A percentile compares a stretch with the other conserved stretches of the same genome.
These are phyloP conservation scores for Cyprinodon tularosa DNA, from an alignment of 2,113 vertebrate genomes.

Conservation along the genomic window DNA sequence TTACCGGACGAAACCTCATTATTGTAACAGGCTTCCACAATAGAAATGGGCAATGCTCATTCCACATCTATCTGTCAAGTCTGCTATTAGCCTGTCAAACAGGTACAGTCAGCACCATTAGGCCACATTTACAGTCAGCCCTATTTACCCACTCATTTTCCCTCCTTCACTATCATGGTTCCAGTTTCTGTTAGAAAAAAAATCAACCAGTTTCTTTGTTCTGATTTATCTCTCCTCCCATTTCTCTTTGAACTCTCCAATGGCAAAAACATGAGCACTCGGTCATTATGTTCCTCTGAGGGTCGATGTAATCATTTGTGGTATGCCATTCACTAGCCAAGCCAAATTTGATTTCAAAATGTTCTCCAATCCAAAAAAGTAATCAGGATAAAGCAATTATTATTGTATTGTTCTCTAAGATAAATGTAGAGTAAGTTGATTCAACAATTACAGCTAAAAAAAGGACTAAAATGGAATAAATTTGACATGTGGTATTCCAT, in stretches of 20 bases:
- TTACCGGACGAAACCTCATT: constrained; percentile 81
- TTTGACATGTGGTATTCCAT: constrained; percentile 22
- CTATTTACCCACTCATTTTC: constrained; percentile 73
- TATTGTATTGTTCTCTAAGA: constrained; percentile 25
- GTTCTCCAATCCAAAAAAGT: constrained; percentile 38
- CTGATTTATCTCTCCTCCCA: constrained; percentile 23
- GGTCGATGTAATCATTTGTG: constrained; percentile 45
- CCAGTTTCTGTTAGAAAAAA: constrained; percentile 35
- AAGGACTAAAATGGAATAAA: background rate
- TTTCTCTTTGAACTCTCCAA: constrained; percentile 30
- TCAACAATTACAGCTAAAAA: constrained; percentile 27
- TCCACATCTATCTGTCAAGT: constrained; percentile 79
- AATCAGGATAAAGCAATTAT: constrained; percentile 29
- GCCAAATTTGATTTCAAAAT: constrained; percentile 55
- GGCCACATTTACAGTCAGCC: constrained; percentile 74
- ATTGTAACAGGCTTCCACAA: constrained; percentile 73
- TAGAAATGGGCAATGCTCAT: constrained; percentile 62
- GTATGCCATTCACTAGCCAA: constrained; percentile 20
- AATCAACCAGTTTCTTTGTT: constrained; percentile 19
- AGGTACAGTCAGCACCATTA: constrained; percentile 73
- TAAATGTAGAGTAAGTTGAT: constrained; percentile 18
- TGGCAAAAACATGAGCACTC: constrained; percentile 52
- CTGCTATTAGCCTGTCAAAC: constrained; percentile 79
- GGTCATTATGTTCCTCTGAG: constrained; percentile 44
- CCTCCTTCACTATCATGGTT: constrained; percentile 58